Evolutionary conservation across 2,113 vertebrate species (phyloP).

Genomic region (Podilymbus podiceps): DNA sequence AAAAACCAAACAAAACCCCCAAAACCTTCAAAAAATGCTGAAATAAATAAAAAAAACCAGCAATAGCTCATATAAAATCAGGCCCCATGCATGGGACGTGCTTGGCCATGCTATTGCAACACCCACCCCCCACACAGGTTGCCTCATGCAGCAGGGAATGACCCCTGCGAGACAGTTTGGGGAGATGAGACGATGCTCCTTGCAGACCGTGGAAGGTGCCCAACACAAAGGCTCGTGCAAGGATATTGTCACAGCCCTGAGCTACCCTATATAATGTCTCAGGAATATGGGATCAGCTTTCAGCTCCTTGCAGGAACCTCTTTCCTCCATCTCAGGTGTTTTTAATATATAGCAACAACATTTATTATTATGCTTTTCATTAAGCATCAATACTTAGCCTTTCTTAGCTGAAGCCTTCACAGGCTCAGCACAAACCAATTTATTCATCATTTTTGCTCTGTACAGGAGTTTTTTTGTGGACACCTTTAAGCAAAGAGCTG

Average conservation of each 20-base stretch:
- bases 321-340: background rate
- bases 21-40: background rate
- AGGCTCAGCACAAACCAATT: background rate
- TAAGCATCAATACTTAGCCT: background rate
- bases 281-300: background rate
- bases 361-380: background rate
- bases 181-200: background rate
- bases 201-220: background rate
- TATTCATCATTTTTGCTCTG: background rate
- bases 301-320: background rate
- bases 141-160: background rate
- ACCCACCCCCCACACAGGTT: fast-evolving
- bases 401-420: background rate
- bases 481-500: background rate
- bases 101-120: background rate
- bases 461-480: background rate
- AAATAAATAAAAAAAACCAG: background rate
- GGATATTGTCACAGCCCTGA: background rate
- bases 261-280: background rate
- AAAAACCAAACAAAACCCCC: background rate
- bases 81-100: fast-evolving
- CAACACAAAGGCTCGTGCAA: background rate
- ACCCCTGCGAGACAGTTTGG: background rate
- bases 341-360: background rate
- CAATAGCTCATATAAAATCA: background rate